Evolutionary conservation across 2,113 vertebrate genomes (phyloP).

Genomic region (Crotalus tigris): DNA sequence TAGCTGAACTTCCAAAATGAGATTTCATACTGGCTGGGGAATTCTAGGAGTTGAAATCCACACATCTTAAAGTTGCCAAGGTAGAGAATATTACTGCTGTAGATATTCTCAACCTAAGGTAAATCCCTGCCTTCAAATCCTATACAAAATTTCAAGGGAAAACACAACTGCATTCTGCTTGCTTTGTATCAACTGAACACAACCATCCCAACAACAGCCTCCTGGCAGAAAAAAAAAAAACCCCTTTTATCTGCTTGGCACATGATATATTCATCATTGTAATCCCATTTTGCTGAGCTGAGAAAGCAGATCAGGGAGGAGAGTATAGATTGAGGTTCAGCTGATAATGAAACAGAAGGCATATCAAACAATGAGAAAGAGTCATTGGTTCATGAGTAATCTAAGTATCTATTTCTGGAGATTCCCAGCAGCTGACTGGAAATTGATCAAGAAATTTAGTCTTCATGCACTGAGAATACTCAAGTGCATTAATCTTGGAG

Average conservation of each 20-base stretch:
- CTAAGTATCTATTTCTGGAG: conserved; percentile 25
- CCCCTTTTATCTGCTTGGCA: neutral
- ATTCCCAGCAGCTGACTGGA: conserved; percentile 36
- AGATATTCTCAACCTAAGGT: neutral
- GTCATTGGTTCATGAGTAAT: neutral
- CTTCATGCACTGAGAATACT: neutral
- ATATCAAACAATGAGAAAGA: neutral
- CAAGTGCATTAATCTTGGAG: neutral
- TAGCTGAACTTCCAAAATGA: neutral
- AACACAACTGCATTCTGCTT: neutral
- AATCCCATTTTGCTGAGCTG: no score
- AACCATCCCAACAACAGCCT: neutral
- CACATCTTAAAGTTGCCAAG: neutral
- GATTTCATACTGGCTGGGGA: neutral
- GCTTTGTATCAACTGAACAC: neutral
- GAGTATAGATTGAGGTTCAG: neutral
- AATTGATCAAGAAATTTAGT: conserved; percentile 30
- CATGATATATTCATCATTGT: neutral
- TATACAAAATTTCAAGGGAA: neutral
- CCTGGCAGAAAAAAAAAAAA: neutral
- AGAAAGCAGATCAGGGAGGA: neutral
- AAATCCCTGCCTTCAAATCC: neutral
- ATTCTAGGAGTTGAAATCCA: neutral
- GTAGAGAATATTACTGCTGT: neutral
- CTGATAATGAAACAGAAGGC: conserved; percentile 3